Evolutionary conservation across 2,888 invertebrate species (phyloP), one percentile per base, ranked within the genome.

Genomic region (Melikaiella ostensackeni): DNA sequence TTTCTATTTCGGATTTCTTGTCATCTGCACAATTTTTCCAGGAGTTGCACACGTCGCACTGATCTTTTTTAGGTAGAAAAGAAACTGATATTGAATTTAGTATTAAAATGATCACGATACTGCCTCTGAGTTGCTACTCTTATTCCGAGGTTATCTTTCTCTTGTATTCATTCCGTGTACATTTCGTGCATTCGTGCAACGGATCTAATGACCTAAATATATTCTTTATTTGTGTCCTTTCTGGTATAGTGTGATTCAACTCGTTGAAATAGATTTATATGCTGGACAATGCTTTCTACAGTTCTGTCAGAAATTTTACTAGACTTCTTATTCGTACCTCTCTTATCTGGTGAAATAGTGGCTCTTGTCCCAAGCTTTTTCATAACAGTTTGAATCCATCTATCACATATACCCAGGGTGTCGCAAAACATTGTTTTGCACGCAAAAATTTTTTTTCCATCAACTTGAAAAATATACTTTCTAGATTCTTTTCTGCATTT

Each of bases 1-100:
- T 57, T 62, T 76, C 62, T 21, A 73, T 6, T 21, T 74, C 62
- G n/a, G 50, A 16, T 70, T 73, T 64, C 24, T 75, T 42, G 8
- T 16, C 21, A 11, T 42, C 35, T 16, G 61, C 57, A 27, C 55
- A 50, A 63, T n/a, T n/a, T n/a, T n/a, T n/a, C n/a, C n/a, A n/a
- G n/a, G n/a, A n/a, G n/a, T n/a, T n/a, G n/a, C n/a, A 70, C 42
- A 62, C 13, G 27, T 77, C 79, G 35, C 77, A 79, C 46, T 61
- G 46, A 50, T 79, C 76, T 77, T 79, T 79, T 62, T 77, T 76
- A 16, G 77, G 77, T 27, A 38, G 50, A 35, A 75, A 77, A 64
- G n/a, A n/a, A n/a, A n/a, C n/a, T n/a, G n/a, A n/a, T n/a, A n/a
- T n/a, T n/a, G n/a, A n/a, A n/a, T n/a, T n/a, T n/a, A n/a, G n/a